Evolutionary conservation across 2,888 invertebrate genomes (phyloP), one percentile per base, ranked within the genome.

Genomic region (Agrotis ipsilon): DNA sequence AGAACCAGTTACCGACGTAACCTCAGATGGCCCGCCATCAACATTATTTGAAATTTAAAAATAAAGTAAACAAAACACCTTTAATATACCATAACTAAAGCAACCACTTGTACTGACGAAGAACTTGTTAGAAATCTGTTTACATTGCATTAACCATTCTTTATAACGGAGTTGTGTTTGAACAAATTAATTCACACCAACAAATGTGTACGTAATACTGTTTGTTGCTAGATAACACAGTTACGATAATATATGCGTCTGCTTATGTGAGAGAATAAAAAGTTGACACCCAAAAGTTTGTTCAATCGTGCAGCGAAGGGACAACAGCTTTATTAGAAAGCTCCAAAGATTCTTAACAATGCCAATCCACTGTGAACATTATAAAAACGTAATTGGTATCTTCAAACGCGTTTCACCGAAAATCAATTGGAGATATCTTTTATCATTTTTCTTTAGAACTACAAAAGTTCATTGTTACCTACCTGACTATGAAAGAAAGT

Each of bases 141-240:
- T 72, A 81, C 58, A 59, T 81, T 81, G 39, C 72, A 68, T 79
- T 69, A 78, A 72, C 58, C 62, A 80, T 73, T 68, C 62, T 70
- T 72, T 60, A 72, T 68, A 72, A 77, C 84, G 68, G 78, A 61
- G 52, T 58, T 62, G 18, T 73, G 74, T 78, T 78, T 83, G 62
- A 69, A 73, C 82, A 73, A 81, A 78, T 79, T 75, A 82, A 83
- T 81, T 83, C 59, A 78, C 66, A 71, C 58, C 54, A 73, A 71
- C 65, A 61, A 68, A 60, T 13, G 54, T 74, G 65, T 78, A 82
- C 65, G 58, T 60, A 58, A 68, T 66, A 49, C 21, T 73, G 52
- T 72, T 80, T 72, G 71, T 70, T 72, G 60, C n/a, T 58, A 24
- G 65, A 74, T 81, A 70, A 67, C 70, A 78, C 69, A 61, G 70